Conservation (phyloP, 2,113 vertebrate genomes). For the Petroica traversi region DNA sequence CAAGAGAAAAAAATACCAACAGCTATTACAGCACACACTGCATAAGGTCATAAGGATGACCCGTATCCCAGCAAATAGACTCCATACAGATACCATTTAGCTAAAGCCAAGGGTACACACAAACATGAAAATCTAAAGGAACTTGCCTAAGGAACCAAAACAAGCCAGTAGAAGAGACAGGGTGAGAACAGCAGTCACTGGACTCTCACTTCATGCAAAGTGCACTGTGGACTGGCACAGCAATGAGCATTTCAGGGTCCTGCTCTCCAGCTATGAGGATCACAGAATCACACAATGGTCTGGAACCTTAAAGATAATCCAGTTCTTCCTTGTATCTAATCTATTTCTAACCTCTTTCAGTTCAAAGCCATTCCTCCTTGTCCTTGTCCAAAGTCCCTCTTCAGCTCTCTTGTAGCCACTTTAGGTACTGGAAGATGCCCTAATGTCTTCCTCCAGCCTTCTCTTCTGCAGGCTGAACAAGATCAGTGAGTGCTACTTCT, state of each 20-base stretch:
- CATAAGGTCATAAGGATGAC: not conserved
- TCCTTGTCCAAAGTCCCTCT: not conserved
- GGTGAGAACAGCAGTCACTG: not conserved
- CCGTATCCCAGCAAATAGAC: not conserved
- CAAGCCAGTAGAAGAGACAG: not conserved
- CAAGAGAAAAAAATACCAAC: not conserved
- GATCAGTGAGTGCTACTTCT: not conserved
- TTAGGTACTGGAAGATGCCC: not conserved
- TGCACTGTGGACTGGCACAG: not conserved
- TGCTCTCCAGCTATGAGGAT: not conserved
- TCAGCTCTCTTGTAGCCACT: not conserved
- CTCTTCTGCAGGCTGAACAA: not conserved
- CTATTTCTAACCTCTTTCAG: not conserved
- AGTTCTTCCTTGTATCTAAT: not conserved
- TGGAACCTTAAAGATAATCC: not conserved
- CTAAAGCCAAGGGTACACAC: not conserved
- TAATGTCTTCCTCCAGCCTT: not conserved
- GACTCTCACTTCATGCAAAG: not conserved
- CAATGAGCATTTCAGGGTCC: not conserved
- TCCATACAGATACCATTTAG: not conserved
- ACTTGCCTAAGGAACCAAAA: fast-evolving
- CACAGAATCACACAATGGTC: not conserved
- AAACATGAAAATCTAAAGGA: not conserved
- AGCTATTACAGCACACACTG: fast-evolving
- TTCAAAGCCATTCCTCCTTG: not conserved